Evolutionary conservation across 2,888 invertebrate genomes (phyloP), one percentile per base, ranked within the genome.

Genomic region (Phyto melanocephala): DNA sequence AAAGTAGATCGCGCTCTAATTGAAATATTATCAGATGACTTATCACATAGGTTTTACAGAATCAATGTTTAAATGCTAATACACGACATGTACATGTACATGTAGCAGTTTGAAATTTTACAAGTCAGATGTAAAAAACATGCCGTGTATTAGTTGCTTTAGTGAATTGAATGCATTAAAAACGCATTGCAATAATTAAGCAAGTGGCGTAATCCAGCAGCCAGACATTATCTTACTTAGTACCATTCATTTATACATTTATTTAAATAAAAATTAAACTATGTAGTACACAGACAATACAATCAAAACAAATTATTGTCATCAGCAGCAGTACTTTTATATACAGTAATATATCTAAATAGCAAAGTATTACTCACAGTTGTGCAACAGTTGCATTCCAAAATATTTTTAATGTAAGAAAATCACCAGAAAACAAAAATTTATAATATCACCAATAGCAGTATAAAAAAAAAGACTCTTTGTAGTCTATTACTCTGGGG

Each of bases 341-440:
- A 50, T 58, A 10, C 50, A 54, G 6, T 22, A 47, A 28, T 28
- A 28, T 28, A 28, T 28, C 20, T 10, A 50, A 20, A 22, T 22
- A 13, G 15, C 45, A 75, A 65, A 58, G 17, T 65, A 47, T 75
- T 75, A 20, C 54, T 28, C 33, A 40, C 28, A 54, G 60, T 82
- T 82, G 56, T 76, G 82, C 79, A 82, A 82, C 56, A 60, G 45
- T 82, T 75, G 71, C 79, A 82, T 82, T 76, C 79, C 79, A 79
- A 62, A 67, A 11, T 68, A 40, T 60, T 74, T 60, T 67, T 42
- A 54, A 74, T 60, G 15, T n/a, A 35, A 13, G 37, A 37, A 45
- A 62, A 52, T 62, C 15, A 65, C 58, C 37, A 60, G 13, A 52
- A 40, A 47, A 50, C 28, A 75, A 54, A 70, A 68, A 60, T 40